These are phyloP conservation scores for Turdus rufiventris DNA, from an alignment of 2,113 vertebrate species.

Conservation along the genomic window DNA sequence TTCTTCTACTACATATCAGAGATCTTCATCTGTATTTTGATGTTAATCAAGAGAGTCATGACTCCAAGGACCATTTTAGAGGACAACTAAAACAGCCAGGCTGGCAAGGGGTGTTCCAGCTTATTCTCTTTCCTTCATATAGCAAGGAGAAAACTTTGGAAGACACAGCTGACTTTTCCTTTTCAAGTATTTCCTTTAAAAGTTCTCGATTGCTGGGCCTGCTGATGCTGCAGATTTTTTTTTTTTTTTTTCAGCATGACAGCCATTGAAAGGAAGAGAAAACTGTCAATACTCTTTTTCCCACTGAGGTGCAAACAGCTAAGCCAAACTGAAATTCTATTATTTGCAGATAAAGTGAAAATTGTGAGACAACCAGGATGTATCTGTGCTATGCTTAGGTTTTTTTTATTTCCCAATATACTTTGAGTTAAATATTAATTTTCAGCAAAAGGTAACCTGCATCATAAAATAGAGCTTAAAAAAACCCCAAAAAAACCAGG, in stretches of 20 bases:
- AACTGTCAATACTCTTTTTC: not conserved
- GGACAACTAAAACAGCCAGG: not conserved
- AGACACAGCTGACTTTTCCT: not conserved
- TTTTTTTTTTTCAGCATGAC: not conserved
- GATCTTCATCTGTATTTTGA: not conserved
- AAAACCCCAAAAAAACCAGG: rapidly evolving
- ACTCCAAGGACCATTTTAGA: not conserved
- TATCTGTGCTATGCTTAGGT: not conserved
- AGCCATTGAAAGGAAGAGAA: not conserved
- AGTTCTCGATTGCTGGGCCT: not conserved
- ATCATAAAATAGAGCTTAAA: slow-evolving; percentile 30
- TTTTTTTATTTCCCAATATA: slow-evolving; percentile 52
- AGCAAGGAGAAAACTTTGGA: not conserved
- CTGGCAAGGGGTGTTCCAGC: not conserved
- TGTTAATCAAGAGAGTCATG: not conserved
- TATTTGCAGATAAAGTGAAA: slow-evolving; percentile 35
- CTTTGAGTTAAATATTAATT: slow-evolving; percentile 65
- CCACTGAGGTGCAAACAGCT: not conserved
- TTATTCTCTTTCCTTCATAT: not conserved
- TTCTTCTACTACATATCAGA: not conserved
- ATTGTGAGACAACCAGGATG: not conserved
- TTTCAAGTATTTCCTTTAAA: not conserved
- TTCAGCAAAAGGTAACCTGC: slow-evolving; percentile 8
- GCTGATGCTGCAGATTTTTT: not conserved
- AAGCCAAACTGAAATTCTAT: not conserved